phyloP scores from a whole-genome alignment of 2,888 invertebrate genomes.

The Eutolmus rufibarbis region DNA sequence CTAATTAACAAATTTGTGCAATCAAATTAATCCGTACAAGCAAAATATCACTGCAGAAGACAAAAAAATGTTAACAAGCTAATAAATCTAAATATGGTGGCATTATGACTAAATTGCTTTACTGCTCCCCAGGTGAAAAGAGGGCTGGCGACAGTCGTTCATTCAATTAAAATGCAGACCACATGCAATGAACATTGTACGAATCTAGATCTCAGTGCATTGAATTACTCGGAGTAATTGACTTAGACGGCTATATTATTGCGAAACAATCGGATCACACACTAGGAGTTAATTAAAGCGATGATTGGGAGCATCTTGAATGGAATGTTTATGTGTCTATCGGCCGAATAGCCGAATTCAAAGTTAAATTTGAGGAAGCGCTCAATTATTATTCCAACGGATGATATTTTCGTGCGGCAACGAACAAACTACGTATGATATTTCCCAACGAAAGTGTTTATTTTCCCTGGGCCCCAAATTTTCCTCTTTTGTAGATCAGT shows the following conservation, averaged over 20 bases:
- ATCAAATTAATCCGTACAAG: background rate
- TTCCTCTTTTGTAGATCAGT: background rate
- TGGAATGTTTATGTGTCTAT: background rate
- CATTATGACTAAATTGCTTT: background rate
- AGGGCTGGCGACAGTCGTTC: background rate
- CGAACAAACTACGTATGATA: background rate
- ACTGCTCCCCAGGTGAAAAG: background rate
- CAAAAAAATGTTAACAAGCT: background rate
- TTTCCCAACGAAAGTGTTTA: background rate
- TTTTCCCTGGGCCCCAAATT: background rate
- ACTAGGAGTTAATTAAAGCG: background rate
- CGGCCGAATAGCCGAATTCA: background rate
- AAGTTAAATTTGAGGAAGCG: background rate
- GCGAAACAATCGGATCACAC: background rate
- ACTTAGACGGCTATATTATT: background rate
- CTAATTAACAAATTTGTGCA: background rate
- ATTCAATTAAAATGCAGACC: background rate
- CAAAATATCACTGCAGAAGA: background rate
- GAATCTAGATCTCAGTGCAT: background rate
- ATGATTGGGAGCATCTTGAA: background rate
- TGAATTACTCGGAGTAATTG: background rate
- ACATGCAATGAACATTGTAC: background rate
- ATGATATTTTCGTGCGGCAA: background rate
- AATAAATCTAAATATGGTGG: background rate
- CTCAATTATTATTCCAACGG: background rate